Percentiles rank a stretch among this genome's conserved stretches.
phyloP scores from a whole-genome alignment of 2,113 vertebrate species.

The Alaudala cheleensis region DNA sequence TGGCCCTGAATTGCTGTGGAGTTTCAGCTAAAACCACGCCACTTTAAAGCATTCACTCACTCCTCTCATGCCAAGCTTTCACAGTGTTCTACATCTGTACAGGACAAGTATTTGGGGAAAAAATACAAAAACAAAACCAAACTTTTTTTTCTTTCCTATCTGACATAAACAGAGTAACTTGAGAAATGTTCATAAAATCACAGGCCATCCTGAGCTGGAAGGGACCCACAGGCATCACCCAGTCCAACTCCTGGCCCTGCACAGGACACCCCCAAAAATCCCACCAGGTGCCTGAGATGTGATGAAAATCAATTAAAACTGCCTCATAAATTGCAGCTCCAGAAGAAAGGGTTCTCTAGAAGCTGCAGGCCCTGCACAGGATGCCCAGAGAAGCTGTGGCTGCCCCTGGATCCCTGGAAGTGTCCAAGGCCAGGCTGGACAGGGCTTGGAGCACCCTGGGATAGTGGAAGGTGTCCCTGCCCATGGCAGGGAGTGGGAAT shows the following conservation, averaged over 20 bases:
- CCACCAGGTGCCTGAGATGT: too few species aligned
- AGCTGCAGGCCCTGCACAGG: background rate
- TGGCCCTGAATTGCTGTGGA: background rate
- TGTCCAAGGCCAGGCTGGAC: rapidly evolving
- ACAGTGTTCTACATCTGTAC: background rate
- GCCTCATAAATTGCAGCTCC: background rate
- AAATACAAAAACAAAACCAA: background rate
- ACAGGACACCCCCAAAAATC: background rate
- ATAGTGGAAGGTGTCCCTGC: background rate
- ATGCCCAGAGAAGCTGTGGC: background rate
- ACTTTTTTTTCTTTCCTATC: background rate
- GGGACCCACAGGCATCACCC: background rate
- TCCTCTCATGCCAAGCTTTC: background rate
- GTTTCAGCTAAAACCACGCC: background rate
- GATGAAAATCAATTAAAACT: background rate
- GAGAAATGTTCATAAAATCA: background rate
- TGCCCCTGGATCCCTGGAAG: background rate
- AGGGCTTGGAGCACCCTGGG: rapidly evolving
- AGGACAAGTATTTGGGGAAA: background rate
- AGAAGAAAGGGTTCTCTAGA: background rate
- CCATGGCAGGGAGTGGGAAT: background rate
- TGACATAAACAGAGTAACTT: background rate
- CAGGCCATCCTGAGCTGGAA: background rate
- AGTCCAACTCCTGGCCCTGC: background rate
- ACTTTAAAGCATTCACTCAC: background rate